These are phyloP conservation scores for Amyelois transitella DNA, from an alignment of 1,140 invertebrate genomes.

Conservation along the genomic window DNA sequence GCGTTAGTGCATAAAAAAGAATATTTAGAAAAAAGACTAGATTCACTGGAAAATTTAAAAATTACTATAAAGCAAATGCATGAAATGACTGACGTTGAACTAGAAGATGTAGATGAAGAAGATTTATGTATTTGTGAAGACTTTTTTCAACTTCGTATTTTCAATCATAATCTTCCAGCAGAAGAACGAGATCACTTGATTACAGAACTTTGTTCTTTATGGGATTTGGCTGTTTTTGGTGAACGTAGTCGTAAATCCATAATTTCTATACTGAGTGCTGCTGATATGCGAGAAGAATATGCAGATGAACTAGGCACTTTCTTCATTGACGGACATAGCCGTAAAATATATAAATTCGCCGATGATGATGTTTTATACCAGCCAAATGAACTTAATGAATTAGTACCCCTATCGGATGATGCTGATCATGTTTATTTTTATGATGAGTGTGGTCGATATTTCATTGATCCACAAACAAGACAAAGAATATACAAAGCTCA, in stretches of 20 bases:
- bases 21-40: slow-evolving; percentile 44
- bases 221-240: slow-evolving; percentile 59
- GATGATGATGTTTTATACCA: slow-evolving; percentile 47
- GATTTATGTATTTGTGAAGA: slow-evolving; percentile 52
- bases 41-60: slow-evolving; percentile 49
- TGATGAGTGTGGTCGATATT: slow-evolving; percentile 65
- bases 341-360: slow-evolving; percentile 59
- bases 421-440: slow-evolving; percentile 54
- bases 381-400: slow-evolving; percentile 50
- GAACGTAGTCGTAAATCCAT: slow-evolving; percentile 54
- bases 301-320: slow-evolving; percentile 55
- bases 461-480: slow-evolving; percentile 42
- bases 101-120: slow-evolving; percentile 31
- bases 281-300: slow-evolving; percentile 58
- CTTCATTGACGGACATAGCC: slow-evolving; percentile 52
- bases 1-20: slow-evolving; percentile 51
- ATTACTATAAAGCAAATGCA: slow-evolving; percentile 39
- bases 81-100: slow-evolving; percentile 21
- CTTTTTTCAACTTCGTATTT: slow-evolving; percentile 57
- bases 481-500: slow-evolving; percentile 61
- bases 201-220: slow-evolving; percentile 54
- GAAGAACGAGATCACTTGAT: slow-evolving; percentile 51
- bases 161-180: slow-evolving; percentile 50
- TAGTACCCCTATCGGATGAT: slow-evolving; percentile 57
- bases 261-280: slow-evolving; percentile 60